These are phyloP conservation scores for Thunnus thynnus DNA, from an alignment of 2,113 vertebrate genomes.

Conservation along the genomic window DNA sequence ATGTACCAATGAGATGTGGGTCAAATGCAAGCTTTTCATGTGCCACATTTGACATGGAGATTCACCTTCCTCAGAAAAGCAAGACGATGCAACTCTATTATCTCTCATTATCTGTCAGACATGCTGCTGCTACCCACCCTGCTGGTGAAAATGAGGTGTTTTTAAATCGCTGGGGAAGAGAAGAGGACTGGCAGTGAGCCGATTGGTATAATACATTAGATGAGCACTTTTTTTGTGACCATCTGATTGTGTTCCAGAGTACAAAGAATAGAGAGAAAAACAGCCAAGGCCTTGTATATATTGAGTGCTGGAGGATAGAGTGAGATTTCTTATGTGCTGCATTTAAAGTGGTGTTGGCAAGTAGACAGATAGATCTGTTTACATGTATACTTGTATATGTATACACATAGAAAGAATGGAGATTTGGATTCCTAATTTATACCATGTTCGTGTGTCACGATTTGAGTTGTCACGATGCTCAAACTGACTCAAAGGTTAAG, in stretches of 20 bases:
- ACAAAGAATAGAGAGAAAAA: slow-evolving; percentile 26
- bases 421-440: neutral
- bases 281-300: slow-evolving; percentile 1
- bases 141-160: slow-evolving; percentile 35
- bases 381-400: neutral
- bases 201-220: slow-evolving; percentile 15
- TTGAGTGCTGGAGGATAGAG: neutral
- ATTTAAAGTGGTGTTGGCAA: slow-evolving; percentile 14
- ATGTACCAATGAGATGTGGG: slow-evolving; percentile 42
- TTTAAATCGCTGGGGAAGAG: slow-evolving; percentile 28
- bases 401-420: neutral
- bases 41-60: slow-evolving; percentile 40
- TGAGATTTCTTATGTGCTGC: slow-evolving; percentile 23
- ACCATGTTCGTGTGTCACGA: neutral
- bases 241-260: slow-evolving; percentile 4
- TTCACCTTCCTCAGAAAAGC: slow-evolving; percentile 48
- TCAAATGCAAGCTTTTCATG: slow-evolving; percentile 46
- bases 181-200: slow-evolving; percentile 12
- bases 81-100: slow-evolving; percentile 55
- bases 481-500: slow-evolving; percentile 16
- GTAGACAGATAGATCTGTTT: slow-evolving; percentile 16
- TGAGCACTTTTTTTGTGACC: slow-evolving; percentile 31
- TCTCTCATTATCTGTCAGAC: slow-evolving; percentile 37
- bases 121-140: slow-evolving; percentile 13
- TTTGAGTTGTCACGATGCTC: slow-evolving; percentile 13